A percentile compares a stretch with the other conserved stretches of the same genome.
Evolutionary conservation across 2,888 invertebrate species (phyloP).

Genomic region (Acrocyrtus sp.): DNA sequence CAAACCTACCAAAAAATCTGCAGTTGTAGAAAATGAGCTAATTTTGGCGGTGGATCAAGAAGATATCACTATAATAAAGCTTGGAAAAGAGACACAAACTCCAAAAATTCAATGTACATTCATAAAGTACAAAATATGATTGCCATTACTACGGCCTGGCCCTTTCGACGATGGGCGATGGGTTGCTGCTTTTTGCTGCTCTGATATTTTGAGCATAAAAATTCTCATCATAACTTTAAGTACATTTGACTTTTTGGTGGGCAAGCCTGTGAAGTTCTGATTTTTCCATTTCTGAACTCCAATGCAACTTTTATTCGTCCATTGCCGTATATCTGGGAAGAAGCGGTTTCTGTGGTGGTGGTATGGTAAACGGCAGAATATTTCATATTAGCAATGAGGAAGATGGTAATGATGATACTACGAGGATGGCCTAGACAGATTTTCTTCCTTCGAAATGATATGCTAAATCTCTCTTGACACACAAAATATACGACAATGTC

Average conservation of each 20-base stretch:
- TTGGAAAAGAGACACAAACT: slow-evolving; percentile 6
- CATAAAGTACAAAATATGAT: slow-evolving; percentile 27
- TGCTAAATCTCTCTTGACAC: slow-evolving; percentile 33
- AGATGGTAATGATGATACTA: slow-evolving; percentile 15
- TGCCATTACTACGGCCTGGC: too few species aligned
- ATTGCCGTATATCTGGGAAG: too few species aligned
- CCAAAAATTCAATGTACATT: slow-evolving; percentile 19
- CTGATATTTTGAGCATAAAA: too few species aligned
- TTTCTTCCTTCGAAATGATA: slow-evolving; percentile 29
- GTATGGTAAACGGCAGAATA: too few species aligned
- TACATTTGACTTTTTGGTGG: too few species aligned
- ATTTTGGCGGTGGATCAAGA: slow-evolving; percentile 43
- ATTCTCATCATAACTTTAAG: too few species aligned
- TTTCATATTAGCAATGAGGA: slow-evolving; percentile 6
- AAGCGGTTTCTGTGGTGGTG: slow-evolving; percentile 15
- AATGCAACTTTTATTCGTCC: too few species aligned
- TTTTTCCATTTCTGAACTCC: too few species aligned
- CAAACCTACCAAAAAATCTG: too few species aligned
- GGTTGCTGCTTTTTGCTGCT: too few species aligned
- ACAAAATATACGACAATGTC: slow-evolving; percentile 38
- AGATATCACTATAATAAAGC: neutral
- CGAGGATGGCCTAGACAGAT: slow-evolving; percentile 44
- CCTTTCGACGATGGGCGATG: too few species aligned
- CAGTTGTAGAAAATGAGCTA: slow-evolving; percentile 23
- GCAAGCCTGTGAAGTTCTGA: too few species aligned